phyloP scores from a whole-genome alignment of 2,113 vertebrate genomes.

The Regulus satrapa region DNA sequence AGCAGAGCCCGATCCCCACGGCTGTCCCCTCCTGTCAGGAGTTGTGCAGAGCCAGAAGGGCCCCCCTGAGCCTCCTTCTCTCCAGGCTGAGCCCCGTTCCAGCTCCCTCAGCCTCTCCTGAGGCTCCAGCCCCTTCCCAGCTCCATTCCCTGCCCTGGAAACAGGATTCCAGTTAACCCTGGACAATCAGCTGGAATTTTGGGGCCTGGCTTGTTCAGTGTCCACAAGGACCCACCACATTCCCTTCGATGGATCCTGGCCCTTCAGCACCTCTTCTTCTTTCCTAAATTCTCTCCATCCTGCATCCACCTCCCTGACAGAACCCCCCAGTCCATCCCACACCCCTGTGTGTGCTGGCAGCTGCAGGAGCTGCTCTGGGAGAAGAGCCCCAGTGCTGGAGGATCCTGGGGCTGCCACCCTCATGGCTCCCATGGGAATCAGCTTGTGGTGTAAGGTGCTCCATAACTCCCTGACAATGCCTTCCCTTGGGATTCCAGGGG shows the following conservation, averaged over 20 bases:
- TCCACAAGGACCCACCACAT: neutral
- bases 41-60: neutral
- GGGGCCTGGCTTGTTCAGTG: fast-evolving
- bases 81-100: neutral
- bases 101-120: neutral
- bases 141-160: fast-evolving
- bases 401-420: neutral
- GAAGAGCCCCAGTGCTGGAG: fast-evolving
- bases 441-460: neutral
- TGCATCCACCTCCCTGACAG: neutral
- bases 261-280: neutral
- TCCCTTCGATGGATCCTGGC: fast-evolving
- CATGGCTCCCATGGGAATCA: neutral
- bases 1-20: no score
- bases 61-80: neutral
- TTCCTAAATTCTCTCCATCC: neutral
- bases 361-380: neutral
- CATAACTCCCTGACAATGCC: neutral
- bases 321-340: neutral
- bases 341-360: neutral
- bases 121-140: neutral
- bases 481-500: neutral
- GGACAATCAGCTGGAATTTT: neutral
- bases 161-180: neutral
- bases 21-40: neutral